These are phyloP conservation scores for Jacana jacana DNA, from an alignment of 2,113 vertebrate genomes.

Conservation along the genomic window DNA sequence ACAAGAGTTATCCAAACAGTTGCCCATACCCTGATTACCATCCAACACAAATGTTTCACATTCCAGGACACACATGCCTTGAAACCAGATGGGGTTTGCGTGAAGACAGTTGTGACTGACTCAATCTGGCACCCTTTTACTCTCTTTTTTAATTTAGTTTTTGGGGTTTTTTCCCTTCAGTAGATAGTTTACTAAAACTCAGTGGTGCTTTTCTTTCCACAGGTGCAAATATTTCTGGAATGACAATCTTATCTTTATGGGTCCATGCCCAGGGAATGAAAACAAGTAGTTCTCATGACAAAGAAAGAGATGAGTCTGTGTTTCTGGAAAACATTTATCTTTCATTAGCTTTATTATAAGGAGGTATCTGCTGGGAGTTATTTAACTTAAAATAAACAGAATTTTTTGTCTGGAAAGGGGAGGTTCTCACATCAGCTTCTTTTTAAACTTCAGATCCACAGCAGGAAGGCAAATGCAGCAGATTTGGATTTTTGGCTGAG, in stretches of 20 bases:
- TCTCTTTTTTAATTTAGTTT: background rate
- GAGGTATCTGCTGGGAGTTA: background rate
- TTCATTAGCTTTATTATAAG: background rate
- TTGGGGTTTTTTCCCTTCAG: background rate
- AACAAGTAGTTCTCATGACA: background rate
- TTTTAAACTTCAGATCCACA: background rate
- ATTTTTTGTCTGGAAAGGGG: background rate
- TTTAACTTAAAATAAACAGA: background rate
- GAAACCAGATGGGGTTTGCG: background rate
- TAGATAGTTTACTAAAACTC: background rate
- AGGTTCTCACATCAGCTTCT: background rate
- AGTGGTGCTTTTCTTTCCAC: background rate
- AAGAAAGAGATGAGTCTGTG: background rate
- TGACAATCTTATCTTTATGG: background rate
- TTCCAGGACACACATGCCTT: background rate
- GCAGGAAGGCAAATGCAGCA: background rate
- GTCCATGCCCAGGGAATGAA: background rate
- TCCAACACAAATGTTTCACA: background rate
- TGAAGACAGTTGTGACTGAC: background rate
- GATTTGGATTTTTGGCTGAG: background rate
- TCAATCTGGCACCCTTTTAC: background rate
- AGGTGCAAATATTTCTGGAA: background rate
- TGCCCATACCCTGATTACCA: fast-evolving
- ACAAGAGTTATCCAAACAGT: background rate
- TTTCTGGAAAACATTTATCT: background rate